Conservation (phyloP, 1,140 invertebrate genomes). For the Heliconius hermathena region DNA sequence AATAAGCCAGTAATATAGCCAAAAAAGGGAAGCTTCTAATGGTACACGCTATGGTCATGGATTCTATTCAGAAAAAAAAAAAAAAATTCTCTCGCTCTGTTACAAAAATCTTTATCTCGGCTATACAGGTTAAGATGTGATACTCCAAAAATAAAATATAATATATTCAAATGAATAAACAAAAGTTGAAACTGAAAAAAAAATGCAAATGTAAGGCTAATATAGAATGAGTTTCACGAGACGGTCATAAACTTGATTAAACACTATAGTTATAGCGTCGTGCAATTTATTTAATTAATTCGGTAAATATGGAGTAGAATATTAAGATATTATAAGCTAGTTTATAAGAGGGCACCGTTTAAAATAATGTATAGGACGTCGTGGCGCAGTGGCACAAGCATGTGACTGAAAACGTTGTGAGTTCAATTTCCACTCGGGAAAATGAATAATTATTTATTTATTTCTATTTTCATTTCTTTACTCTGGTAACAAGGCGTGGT, state of each 20-base stretch:
- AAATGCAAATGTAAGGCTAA: background rate
- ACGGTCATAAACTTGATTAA: constrained; percentile 6
- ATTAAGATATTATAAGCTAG: constrained; percentile 8
- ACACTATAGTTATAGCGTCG: background rate
- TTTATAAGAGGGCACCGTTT: background rate
- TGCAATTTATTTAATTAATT: constrained; percentile 5
- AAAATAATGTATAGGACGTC: background rate
- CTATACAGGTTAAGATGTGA: background rate
- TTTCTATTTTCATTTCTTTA: too few relatives aligned
- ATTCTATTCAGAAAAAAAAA: too few relatives aligned
- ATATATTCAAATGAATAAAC: background rate
- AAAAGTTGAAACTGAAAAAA: background rate
- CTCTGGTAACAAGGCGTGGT: too few relatives aligned
- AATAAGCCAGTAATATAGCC: too few relatives aligned
- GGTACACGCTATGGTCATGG: too few relatives aligned
- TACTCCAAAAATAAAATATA: background rate
- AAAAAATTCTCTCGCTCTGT: too few relatives aligned
- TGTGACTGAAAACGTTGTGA: too few relatives aligned
- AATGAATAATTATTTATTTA: too few relatives aligned
- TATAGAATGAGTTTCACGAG: constrained; percentile 10
- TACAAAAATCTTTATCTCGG: too few relatives aligned
- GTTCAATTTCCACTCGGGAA: too few relatives aligned
- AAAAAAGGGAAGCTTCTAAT: too few relatives aligned
- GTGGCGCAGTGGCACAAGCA: too few relatives aligned
- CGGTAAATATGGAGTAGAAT: background rate